phyloP scores from a whole-genome alignment of 2,888 invertebrate genomes.

The Trilocha varians region DNA sequence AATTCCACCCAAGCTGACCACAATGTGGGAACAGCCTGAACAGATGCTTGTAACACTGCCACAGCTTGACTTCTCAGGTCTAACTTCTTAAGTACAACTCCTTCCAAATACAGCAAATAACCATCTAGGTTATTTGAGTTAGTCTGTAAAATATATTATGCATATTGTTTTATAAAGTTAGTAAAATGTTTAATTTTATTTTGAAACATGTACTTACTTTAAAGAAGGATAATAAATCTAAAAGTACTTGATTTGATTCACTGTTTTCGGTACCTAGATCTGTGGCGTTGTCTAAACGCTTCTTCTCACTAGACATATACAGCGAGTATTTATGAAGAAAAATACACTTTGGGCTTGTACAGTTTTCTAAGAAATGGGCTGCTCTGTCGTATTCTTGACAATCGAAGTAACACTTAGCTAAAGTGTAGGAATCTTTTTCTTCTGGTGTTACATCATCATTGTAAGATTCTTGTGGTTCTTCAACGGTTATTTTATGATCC shows the following conservation, averaged over 20 bases:
- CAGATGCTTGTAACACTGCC: slow-evolving; percentile 84
- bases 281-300: slow-evolving; percentile 82
- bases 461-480: slow-evolving; percentile 54
- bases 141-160: slow-evolving; percentile 28
- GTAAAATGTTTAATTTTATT: no score
- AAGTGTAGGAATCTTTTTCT: slow-evolving; percentile 80
- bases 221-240: slow-evolving; percentile 59
- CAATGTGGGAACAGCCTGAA: slow-evolving; percentile 85
- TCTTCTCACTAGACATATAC: slow-evolving; percentile 93
- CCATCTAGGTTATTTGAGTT: slow-evolving; percentile 85
- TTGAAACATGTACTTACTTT: slow-evolving; percentile 54
- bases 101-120: slow-evolving; percentile 90
- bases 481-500: slow-evolving; percentile 73
- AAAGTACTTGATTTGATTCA: slow-evolving; percentile 55
- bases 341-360: slow-evolving; percentile 79
- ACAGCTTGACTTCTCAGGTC: slow-evolving; percentile 85
- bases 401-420: slow-evolving; percentile 93
- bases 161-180: no score
- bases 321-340: slow-evolving; percentile 90
- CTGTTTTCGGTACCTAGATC: slow-evolving; percentile 52
- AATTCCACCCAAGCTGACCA: slow-evolving; percentile 98
- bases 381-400: slow-evolving; percentile 92
- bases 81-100: slow-evolving; percentile 90
- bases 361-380: slow-evolving; percentile 83
- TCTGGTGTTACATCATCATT: slow-evolving; percentile 66